Percentiles rank a stretch among this genome's conserved stretches.
Conservation (phyloP, 2,797 vertebrate genomes). For the Sebastes minor region DNA sequence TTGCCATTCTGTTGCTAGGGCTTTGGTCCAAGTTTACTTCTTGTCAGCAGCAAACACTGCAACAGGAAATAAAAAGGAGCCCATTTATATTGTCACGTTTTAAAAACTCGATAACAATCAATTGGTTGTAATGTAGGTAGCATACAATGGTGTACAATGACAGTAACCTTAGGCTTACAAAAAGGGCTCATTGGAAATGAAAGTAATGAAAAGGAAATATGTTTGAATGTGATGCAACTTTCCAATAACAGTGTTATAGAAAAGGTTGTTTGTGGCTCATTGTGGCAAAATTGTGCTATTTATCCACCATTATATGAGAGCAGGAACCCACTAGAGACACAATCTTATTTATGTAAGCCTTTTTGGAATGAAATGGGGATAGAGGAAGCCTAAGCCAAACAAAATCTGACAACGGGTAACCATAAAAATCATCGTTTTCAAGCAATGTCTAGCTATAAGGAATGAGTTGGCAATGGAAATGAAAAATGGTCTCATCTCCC, state of each 20-base stretch:
- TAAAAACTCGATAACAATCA: not conserved
- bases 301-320: not conserved
- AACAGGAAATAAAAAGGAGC: not conserved
- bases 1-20: not conserved
- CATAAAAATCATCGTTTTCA: not conserved
- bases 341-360: not conserved
- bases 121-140: not conserved
- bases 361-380: not conserved
- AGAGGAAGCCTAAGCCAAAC: not conserved
- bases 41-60: not conserved
- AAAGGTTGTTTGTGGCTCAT: not conserved
- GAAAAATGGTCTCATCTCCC: not conserved
- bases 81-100: not conserved
- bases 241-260: not conserved
- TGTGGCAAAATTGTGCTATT: not conserved
- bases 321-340: not conserved
- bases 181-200: not conserved
- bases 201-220: not conserved
- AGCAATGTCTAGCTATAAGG: not conserved
- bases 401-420: not conserved
- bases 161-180: not conserved
- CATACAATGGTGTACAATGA: not conserved
- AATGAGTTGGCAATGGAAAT: not conserved
- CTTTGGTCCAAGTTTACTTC: not conserved
- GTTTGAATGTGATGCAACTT: not conserved